phyloP scores from a whole-genome alignment of 2,113 vertebrate genomes.

The Cephalopterus ornatus region DNA sequence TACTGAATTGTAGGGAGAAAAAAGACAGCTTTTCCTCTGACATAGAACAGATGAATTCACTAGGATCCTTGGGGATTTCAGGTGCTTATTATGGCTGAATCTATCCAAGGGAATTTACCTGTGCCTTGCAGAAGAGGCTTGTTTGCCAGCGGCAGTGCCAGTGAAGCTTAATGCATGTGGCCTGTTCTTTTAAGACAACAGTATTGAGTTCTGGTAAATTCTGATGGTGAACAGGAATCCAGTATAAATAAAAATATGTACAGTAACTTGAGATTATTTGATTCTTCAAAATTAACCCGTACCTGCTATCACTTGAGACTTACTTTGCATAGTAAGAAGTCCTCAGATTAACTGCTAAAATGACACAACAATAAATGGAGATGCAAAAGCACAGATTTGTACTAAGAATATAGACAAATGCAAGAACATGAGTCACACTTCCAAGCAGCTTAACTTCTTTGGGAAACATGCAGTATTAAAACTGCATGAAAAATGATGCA shows the following conservation, averaged over 20 bases:
- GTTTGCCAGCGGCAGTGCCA: background rate
- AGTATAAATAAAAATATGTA: slow-evolving; percentile 1
- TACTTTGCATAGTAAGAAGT: background rate
- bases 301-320: background rate
- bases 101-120: background rate
- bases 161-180: background rate
- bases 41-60: background rate
- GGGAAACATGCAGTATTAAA: background rate
- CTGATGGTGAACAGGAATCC: background rate
- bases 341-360: background rate
- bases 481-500: background rate
- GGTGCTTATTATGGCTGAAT: background rate
- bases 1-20: background rate
- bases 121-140: background rate
- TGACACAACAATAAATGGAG: background rate
- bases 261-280: background rate
- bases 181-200: background rate
- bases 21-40: background rate
- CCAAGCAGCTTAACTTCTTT: background rate
- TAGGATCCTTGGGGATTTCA: background rate
- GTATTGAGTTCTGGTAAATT: background rate
- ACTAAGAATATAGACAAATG: background rate
- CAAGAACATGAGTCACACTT: background rate
- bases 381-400: background rate
- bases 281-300: background rate